Evolutionary conservation across 2,797 vertebrate species (phyloP).

Genomic region (Anomalospiza imberbis): DNA sequence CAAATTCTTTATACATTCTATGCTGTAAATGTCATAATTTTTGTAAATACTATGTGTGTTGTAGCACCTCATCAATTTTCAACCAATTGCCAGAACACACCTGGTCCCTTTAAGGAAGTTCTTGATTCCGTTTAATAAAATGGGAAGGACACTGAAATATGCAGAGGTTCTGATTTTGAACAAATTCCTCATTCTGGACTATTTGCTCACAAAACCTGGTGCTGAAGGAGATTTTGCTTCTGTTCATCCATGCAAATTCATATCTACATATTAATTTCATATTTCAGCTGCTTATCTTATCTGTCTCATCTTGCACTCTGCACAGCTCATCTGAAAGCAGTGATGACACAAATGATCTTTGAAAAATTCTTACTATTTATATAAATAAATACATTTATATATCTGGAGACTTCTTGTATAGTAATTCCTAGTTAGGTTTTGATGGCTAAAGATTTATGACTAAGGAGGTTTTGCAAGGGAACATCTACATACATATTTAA

Average conservation of each 20-base stretch:
- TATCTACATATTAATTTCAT: background rate
- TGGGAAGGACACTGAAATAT: background rate
- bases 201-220: background rate
- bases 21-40: background rate
- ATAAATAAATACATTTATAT: background rate
- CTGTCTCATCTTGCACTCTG: background rate
- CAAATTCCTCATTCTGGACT: background rate
- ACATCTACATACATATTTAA: background rate
- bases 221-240: background rate
- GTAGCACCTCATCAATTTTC: background rate
- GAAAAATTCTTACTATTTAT: background rate
- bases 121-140: background rate
- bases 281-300: background rate
- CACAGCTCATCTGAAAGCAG: background rate
- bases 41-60: background rate
- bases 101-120: background rate
- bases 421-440: background rate
- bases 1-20: background rate
- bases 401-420: background rate
- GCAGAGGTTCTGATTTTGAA: background rate
- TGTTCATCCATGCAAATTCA: background rate
- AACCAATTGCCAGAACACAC: background rate
- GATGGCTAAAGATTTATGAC: background rate
- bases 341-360: background rate
- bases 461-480: background rate